A percentile compares a stretch with the other conserved stretches of the same genome.
Evolutionary conservation across 2,797 vertebrate genomes (phyloP).

Genomic region (Syngnathus acus): DNA sequence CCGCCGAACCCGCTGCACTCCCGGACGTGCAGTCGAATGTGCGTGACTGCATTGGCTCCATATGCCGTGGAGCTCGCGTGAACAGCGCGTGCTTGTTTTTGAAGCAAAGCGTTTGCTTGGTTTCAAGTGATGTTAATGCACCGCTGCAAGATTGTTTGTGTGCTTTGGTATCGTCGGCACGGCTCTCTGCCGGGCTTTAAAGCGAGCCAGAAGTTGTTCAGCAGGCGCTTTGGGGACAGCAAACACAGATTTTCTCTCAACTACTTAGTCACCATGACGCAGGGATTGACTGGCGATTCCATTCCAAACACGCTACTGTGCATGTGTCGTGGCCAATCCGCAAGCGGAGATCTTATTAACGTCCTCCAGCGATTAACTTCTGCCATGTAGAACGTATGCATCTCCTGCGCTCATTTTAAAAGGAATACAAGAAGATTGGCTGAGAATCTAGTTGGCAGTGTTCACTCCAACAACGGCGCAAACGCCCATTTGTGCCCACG

Average conservation of each 20-base stretch:
- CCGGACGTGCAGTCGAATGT: not conserved
- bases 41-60: conserved; percentile 13
- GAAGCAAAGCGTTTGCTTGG: conserved; percentile 65
- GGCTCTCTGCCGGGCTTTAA: conserved; percentile 58
- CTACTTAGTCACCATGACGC: conserved; percentile 29
- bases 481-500: no score
- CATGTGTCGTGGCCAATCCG: not conserved
- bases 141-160: conserved; percentile 68
- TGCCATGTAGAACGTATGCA: no score
- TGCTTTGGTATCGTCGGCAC: conserved; percentile 59
- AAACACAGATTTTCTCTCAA: conserved; percentile 50
- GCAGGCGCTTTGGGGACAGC: conserved; percentile 29
- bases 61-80: conserved; percentile 36
- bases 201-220: conserved; percentile 27
- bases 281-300: conserved; percentile 25
- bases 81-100: conserved; percentile 45
- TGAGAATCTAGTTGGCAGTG: no score
- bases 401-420: no score
- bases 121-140: conserved; percentile 67
- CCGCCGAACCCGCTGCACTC: conserved; percentile 1
- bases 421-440: no score
- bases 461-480: no score
- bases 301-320: conserved; percentile 7
- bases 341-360: no score
- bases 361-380: no score